Evolutionary conservation across 2,797 vertebrate genomes (phyloP).

Genomic region (Hypotaenidia okinawae): DNA sequence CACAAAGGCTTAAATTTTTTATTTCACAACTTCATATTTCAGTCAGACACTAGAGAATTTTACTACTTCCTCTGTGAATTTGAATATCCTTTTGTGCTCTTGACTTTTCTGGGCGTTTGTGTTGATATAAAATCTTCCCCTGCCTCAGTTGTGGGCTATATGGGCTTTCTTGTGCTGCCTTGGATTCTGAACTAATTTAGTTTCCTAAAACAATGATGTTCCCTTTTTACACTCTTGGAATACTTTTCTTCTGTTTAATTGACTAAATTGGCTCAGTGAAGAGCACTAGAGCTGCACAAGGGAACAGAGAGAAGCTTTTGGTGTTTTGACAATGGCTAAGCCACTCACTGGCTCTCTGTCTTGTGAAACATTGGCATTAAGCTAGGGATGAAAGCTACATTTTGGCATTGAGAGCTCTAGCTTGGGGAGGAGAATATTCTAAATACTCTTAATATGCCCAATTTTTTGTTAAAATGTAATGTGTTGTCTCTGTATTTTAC

Average conservation of each 20-base stretch:
- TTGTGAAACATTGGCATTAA: not conserved
- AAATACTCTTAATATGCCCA: not conserved
- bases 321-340: not conserved
- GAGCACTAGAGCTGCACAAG: not conserved
- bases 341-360: not conserved
- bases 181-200: constrained; percentile 12
- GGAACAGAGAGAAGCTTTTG: not conserved
- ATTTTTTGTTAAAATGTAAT: not conserved
- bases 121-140: not conserved
- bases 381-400: not conserved
- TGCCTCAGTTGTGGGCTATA: not conserved
- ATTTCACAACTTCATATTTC: not conserved
- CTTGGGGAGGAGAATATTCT: not conserved
- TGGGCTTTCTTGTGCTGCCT: not conserved
- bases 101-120: not conserved
- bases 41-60: not conserved
- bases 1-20: not conserved
- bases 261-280: constrained; percentile 1
- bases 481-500: not conserved
- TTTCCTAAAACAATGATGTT: not conserved
- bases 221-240: not conserved
- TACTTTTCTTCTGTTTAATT: constrained; percentile 23
- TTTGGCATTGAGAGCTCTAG: not conserved
- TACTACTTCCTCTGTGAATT: not conserved
- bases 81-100: not conserved